A percentile compares a stretch with the other conserved stretches of the same genome.
Evolutionary conservation across 2,113 vertebrate species (phyloP).

Genomic region (Peromyscus maniculatus): DNA sequence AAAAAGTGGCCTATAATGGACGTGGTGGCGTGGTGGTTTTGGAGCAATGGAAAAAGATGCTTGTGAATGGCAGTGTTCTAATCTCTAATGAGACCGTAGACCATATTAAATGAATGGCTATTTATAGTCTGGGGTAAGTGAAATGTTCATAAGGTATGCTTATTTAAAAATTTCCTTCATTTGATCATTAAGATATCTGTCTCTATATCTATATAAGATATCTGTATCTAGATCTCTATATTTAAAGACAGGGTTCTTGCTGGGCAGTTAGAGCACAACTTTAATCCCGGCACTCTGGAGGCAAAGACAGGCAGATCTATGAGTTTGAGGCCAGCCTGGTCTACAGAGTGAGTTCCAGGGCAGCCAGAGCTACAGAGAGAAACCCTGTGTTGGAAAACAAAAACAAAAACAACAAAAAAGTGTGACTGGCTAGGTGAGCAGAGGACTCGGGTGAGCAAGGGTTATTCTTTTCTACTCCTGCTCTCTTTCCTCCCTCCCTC

Average conservation of each 20-base stretch:
- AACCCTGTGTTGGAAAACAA: not conserved
- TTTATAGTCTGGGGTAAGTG: constrained; percentile 27
- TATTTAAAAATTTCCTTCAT: not conserved
- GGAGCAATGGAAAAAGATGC: not conserved
- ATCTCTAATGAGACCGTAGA: not conserved
- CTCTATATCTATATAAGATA: not conserved
- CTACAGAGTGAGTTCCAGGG: not conserved
- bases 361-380: not conserved
- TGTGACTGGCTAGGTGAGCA: not conserved
- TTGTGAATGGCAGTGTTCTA: not conserved
- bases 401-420: not conserved
- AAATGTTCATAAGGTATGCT: constrained; percentile 11
- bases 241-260: not conserved
- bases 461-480: not conserved
- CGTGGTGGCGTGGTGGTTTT: not conserved
- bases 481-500: not conserved
- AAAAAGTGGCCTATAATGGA: not conserved
- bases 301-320: not conserved
- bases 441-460: not conserved
- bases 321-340: not conserved
- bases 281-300: not conserved
- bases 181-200: not conserved
- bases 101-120: constrained; percentile 4
- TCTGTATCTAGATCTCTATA: not conserved
- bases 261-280: not conserved